phyloP scores from a whole-genome alignment of 2,888 invertebrate genomes.

The Drosophila helvetica region DNA sequence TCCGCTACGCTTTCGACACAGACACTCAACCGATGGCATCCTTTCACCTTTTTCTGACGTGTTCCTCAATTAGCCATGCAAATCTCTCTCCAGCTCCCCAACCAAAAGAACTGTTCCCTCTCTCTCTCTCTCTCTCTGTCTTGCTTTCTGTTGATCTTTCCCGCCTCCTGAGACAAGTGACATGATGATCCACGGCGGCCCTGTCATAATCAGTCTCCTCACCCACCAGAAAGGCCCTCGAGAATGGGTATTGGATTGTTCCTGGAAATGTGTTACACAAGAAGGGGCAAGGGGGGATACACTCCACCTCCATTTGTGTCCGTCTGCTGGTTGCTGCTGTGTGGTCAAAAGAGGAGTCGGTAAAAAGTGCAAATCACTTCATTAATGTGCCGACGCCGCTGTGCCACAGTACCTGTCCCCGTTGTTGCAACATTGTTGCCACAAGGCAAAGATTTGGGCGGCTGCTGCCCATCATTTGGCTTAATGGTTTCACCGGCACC shows the following conservation, averaged over 20 bases:
- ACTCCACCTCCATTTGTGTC: conserved; percentile 8
- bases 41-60: conserved; percentile 19
- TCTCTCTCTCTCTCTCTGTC: background rate
- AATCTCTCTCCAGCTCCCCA: conserved; percentile 5
- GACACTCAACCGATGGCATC: conserved; percentile 20
- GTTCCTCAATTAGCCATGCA: conserved; percentile 54
- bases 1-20: background rate
- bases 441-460: conserved; percentile 51
- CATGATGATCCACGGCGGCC: conserved; percentile 65
- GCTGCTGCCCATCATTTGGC: conserved; percentile 64
- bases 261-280: conserved; percentile 56
- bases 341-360: conserved; percentile 63
- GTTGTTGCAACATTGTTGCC: conserved; percentile 61
- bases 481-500: conserved; percentile 64
- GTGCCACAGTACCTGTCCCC: conserved; percentile 15
- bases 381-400: conserved; percentile 58
- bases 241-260: conserved; percentile 55
- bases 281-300: background rate
- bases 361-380: conserved; percentile 75
- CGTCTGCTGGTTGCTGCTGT: conserved; percentile 29
- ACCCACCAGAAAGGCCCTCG: conserved; percentile 51
- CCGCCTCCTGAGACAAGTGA: conserved; percentile 55
- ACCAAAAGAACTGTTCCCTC: conserved; percentile 10
- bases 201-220: conserved; percentile 72
- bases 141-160: background rate